phyloP scores from a whole-genome alignment of 2,888 invertebrate species.

The Netelia melanura region DNA sequence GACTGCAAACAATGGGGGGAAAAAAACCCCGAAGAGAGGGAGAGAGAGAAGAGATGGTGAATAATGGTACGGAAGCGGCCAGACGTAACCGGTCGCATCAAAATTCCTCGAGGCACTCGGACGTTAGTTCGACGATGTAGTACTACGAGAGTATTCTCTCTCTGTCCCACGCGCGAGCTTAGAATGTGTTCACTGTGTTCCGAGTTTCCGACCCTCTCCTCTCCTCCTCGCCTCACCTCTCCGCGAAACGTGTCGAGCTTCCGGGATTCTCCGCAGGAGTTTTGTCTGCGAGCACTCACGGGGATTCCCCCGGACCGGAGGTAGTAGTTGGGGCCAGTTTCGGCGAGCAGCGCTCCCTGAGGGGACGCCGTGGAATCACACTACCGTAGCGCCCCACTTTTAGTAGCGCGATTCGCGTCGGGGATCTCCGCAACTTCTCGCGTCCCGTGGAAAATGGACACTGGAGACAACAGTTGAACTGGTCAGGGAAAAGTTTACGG shows the following conservation, averaged over 20 bases:
- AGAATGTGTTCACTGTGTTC: slow-evolving; percentile 32
- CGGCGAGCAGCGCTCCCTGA: slow-evolving; percentile 63
- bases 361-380: slow-evolving; percentile 62
- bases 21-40: too few relatives aligned
- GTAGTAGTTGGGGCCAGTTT: slow-evolving; percentile 55
- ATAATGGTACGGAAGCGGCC: slow-evolving; percentile 12
- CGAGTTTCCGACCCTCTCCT: neutral
- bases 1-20: too few relatives aligned
- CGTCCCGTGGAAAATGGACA: slow-evolving; percentile 72
- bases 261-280: slow-evolving; percentile 59
- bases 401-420: neutral
- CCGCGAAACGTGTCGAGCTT: slow-evolving; percentile 38
- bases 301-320: slow-evolving; percentile 56
- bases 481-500: slow-evolving; percentile 63
- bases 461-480: slow-evolving; percentile 70
- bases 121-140: slow-evolving; percentile 40
- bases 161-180: neutral
- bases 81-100: slow-evolving; percentile 30
- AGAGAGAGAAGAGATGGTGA: neutral
- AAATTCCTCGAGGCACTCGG: slow-evolving; percentile 49
- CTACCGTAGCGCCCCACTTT: slow-evolving; percentile 49
- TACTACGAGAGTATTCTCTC: neutral
- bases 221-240: neutral
- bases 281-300: slow-evolving; percentile 56
- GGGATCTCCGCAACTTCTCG: slow-evolving; percentile 11